A percentile compares a stretch with the other conserved stretches of the same genome.
These are phyloP conservation scores for Pristis pectinata DNA, from an alignment of 2,797 vertebrate genomes.

Conservation along the genomic window DNA sequence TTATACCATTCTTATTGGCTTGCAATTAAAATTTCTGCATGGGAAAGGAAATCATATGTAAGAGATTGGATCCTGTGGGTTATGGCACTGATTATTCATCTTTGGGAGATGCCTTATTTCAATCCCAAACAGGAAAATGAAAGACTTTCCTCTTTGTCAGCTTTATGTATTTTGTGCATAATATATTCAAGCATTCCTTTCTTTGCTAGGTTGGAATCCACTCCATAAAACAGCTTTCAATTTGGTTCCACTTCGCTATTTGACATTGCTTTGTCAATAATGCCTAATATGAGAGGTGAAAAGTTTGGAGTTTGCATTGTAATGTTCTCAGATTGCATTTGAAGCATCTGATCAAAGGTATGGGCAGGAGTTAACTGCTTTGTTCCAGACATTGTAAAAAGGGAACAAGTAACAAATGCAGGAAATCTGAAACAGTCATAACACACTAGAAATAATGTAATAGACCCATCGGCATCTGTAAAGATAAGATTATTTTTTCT, in stretches of 20 bases:
- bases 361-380: background rate
- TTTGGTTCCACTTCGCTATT: background rate
- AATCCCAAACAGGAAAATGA: background rate
- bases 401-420: background rate
- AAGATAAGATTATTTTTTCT: background rate
- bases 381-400: too few relatives aligned
- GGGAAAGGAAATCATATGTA: background rate
- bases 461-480: background rate
- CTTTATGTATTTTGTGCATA: background rate
- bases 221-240: background rate
- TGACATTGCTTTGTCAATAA: background rate
- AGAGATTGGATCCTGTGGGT: background rate
- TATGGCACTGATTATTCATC: background rate
- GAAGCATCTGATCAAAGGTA: background rate
- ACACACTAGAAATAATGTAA: background rate
- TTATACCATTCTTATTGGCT: background rate
- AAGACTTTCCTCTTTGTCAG: background rate
- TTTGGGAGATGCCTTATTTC: background rate
- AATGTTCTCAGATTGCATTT: background rate
- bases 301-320: background rate
- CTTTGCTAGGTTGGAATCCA: background rate
- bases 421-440: too few relatives aligned
- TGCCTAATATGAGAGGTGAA: background rate
- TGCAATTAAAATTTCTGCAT: background rate
- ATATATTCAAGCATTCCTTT: background rate